phyloP scores from a whole-genome alignment of 2,113 vertebrate species.

The Drymodes brunneopygia region DNA sequence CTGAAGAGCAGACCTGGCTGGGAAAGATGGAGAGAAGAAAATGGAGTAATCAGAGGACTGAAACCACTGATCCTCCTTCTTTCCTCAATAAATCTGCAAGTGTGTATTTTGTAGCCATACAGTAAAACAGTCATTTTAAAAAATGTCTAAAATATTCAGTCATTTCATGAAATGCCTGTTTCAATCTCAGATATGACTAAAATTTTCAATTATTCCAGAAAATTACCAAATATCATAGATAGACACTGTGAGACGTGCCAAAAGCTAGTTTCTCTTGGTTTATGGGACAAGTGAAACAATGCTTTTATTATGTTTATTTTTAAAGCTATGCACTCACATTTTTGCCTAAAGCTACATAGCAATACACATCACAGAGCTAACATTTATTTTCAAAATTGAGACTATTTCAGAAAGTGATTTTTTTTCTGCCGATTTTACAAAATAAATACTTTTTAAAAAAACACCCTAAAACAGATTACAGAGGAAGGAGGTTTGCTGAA shows the following conservation, averaged over 20 bases:
- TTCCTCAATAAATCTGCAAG: not conserved
- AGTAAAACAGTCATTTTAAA: not conserved
- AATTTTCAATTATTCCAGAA: not conserved
- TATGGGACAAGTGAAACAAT: not conserved
- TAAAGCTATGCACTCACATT: not conserved
- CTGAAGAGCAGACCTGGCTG: not conserved
- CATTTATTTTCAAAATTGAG: not conserved
- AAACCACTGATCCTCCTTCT: accelerated
- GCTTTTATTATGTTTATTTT: not conserved
- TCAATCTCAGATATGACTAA: not conserved
- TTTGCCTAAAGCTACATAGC: not conserved
- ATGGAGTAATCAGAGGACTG: not conserved
- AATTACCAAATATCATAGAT: not conserved
- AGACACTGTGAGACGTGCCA: not conserved
- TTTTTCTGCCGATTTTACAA: not conserved
- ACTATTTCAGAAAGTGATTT: not conserved
- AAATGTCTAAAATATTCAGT: not conserved
- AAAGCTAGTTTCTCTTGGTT: not conserved
- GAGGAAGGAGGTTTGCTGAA: not conserved
- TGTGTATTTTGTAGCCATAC: not conserved
- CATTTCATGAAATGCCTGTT: not conserved
- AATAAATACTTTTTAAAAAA: not conserved
- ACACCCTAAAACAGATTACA: not conserved
- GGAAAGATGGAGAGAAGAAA: not conserved
- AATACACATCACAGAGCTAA: not conserved